Percentiles rank a stretch among this genome's conserved stretches.
Conservation (phyloP, 2,113 vertebrate genomes). For the Sapayoa aenigma region DNA sequence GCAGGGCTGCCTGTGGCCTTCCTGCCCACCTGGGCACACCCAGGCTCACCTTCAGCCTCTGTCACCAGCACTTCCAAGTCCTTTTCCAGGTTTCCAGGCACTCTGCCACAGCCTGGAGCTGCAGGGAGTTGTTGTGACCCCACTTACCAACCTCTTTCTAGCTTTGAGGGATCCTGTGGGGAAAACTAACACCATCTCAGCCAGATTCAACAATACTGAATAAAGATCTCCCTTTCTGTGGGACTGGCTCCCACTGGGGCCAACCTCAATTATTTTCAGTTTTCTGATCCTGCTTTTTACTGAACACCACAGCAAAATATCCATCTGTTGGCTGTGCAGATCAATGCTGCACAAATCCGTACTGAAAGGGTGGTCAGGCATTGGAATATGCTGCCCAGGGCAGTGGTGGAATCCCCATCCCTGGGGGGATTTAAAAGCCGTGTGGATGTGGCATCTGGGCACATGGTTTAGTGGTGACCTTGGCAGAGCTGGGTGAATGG, state of each 20-base stretch:
- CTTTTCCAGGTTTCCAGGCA: not conserved
- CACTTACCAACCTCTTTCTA: not conserved
- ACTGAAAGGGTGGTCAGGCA: not conserved
- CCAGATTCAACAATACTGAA: not conserved
- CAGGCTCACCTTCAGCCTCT: not conserved
- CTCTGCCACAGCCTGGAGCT: not conserved
- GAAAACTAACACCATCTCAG: not conserved
- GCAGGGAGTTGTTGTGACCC: not conserved
- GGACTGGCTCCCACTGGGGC: not conserved
- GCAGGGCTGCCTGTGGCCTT: not conserved
- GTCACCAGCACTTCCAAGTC: not conserved
- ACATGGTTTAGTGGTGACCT: not conserved
- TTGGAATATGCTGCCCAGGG: not conserved
- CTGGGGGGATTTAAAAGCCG: not conserved
- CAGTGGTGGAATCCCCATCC: not conserved
- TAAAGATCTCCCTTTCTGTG: not conserved
- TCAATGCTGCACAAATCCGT: not conserved
- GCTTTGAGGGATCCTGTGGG: not conserved
- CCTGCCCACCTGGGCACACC: not conserved
- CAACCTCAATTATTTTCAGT: not conserved
- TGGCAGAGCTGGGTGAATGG: too few relatives aligned
- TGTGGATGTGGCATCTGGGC: not conserved
- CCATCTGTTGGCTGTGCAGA: rapidly evolving
- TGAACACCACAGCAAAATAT: not conserved
- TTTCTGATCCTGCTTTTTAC: not conserved